phyloP scores from a whole-genome alignment of 2,888 invertebrate genomes.

The Drosophila planitibia region DNA sequence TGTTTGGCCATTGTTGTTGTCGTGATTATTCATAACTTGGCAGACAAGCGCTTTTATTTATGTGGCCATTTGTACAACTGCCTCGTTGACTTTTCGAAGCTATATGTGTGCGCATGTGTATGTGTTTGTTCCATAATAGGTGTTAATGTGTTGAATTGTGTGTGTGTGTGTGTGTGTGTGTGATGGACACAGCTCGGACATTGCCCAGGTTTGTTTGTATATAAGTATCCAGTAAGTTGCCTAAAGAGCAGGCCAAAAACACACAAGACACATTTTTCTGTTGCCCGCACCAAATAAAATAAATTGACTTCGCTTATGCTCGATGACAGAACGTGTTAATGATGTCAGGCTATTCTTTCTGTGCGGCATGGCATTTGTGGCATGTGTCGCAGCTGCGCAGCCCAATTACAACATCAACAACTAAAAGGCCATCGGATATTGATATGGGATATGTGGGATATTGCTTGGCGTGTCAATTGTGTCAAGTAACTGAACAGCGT shows the following conservation, averaged over 20 bases:
- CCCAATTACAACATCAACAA: constrained; percentile 12
- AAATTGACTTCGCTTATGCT: constrained; percentile 33
- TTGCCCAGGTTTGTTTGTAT: constrained; percentile 18
- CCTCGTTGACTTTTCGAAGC: constrained; percentile 52
- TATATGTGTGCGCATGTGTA: neutral
- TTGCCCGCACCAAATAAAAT: constrained; percentile 15
- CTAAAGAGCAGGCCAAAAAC: constrained; percentile 2
- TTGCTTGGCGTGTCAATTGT: constrained; percentile 10
- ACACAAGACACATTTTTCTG: constrained; percentile 15
- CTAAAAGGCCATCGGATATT: constrained; percentile 14
- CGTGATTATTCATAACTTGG: constrained; percentile 78
- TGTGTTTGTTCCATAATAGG: constrained; percentile 59
- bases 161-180: constrained; percentile 5
- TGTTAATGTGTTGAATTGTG: constrained; percentile 74
- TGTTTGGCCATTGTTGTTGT: constrained; percentile 38
- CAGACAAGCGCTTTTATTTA: constrained; percentile 75
- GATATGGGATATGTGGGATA: constrained; percentile 2
- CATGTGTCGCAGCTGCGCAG: neutral
- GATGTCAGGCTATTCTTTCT: constrained; percentile 25
- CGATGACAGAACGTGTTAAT: constrained; percentile 36
- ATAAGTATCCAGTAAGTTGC: constrained; percentile 4
- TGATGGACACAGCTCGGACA: constrained; percentile 15
- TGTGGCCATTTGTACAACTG: constrained; percentile 70
- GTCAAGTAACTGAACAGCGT: neutral
- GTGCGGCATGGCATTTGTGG: constrained; percentile 8